Evolutionary conservation across 2,797 vertebrate species (phyloP).

Genomic region (Rhabdophis nuchalis): DNA sequence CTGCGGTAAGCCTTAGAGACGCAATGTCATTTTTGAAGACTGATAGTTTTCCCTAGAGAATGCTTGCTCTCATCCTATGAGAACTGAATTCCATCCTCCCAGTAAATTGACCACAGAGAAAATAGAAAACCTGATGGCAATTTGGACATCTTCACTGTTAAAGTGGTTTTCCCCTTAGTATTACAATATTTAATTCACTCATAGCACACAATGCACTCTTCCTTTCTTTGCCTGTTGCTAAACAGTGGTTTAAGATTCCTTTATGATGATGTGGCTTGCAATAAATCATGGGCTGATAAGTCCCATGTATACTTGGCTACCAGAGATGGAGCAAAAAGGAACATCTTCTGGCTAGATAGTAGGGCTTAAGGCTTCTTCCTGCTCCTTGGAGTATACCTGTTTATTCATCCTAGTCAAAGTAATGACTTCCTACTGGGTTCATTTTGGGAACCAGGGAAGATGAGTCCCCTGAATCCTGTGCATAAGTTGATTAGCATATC

Average conservation of each 20-base stretch:
- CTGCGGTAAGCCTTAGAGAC: neutral
- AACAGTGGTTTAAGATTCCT: neutral
- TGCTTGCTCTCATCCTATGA: neutral
- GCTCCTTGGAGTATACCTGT: neutral
- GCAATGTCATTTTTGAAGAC: neutral
- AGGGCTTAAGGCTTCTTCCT: neutral
- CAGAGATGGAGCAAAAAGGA: neutral
- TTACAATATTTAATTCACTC: neutral
- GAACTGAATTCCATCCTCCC: neutral
- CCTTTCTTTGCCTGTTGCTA: neutral
- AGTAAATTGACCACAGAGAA: neutral
- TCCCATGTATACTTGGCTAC: neutral
- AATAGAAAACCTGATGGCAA: constrained; percentile 22
- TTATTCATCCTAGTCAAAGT: neutral
- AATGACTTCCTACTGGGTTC: neutral
- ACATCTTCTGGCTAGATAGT: neutral
- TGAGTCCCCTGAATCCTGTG: neutral
- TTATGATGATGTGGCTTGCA: neutral
- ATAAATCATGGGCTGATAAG: neutral
- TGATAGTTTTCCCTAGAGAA: neutral
- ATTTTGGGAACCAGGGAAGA: neutral
- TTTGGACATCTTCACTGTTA: rapidly evolving
- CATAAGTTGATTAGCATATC: neutral
- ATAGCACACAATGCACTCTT: neutral
- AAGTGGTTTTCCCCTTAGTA: neutral